phyloP scores from a whole-genome alignment of 1,140 invertebrate genomes.

The Physella acuta region DNA sequence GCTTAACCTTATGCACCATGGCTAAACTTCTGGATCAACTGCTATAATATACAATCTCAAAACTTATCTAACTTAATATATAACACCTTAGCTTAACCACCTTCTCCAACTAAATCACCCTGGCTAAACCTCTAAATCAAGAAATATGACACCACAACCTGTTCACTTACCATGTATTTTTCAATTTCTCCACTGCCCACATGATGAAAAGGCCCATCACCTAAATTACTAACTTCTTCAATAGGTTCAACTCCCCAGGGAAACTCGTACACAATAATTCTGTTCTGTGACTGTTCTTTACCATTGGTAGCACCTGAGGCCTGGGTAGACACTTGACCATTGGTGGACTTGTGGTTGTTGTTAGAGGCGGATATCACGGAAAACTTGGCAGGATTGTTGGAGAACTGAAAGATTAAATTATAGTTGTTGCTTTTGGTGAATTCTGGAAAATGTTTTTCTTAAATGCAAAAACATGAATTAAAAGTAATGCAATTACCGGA shows the following conservation, averaged over 20 bases:
- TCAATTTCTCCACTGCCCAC: neutral
- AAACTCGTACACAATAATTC: slow-evolving; percentile 38
- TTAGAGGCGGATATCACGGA: slow-evolving; percentile 4
- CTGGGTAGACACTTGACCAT: neutral
- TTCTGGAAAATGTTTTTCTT: too few relatives aligned
- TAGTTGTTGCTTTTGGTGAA: too few relatives aligned
- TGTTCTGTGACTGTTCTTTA: neutral
- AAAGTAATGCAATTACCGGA: neutral
- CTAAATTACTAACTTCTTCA: slow-evolving; percentile 37
- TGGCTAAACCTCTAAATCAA: too few relatives aligned
- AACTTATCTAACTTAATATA: too few relatives aligned
- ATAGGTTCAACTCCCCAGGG: slow-evolving; percentile 41
- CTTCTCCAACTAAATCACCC: too few relatives aligned
- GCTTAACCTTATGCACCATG: too few relatives aligned
- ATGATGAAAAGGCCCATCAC: slow-evolving; percentile 7
- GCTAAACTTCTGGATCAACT: too few relatives aligned
- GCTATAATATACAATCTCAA: too few relatives aligned
- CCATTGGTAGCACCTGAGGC: neutral
- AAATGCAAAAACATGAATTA: neutral
- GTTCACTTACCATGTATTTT: slow-evolving; percentile 14
- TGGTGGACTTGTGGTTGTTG: neutral
- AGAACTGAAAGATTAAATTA: too few relatives aligned
- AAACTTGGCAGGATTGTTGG: slow-evolving; percentile 37
- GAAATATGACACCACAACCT: too few relatives aligned
- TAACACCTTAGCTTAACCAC: too few relatives aligned